Evolutionary conservation across 2,888 invertebrate genomes (phyloP).

Genomic region (Archaeoteleia sp.): DNA sequence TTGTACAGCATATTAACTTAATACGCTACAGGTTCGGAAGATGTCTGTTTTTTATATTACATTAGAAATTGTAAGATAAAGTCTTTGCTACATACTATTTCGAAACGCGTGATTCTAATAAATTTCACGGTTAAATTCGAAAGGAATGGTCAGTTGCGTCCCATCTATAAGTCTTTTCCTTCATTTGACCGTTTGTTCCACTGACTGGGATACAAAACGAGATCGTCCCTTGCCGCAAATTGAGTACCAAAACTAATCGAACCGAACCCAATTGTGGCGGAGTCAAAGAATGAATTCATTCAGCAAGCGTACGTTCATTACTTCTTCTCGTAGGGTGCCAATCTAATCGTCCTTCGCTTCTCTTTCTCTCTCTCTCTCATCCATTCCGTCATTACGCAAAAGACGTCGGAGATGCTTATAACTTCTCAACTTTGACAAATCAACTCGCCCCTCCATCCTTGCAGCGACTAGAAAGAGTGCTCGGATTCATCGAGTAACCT

Average conservation of each 20-base stretch:
- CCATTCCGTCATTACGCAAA: conserved; percentile 12
- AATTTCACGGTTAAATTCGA: neutral
- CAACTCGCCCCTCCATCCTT: conserved; percentile 55
- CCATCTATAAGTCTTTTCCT: conserved; percentile 35
- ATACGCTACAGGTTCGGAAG: neutral
- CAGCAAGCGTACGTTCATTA: conserved; percentile 13
- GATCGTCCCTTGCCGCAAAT: conserved; percentile 31
- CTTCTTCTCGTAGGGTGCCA: conserved; percentile 20
- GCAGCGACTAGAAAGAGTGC: conserved; percentile 49
- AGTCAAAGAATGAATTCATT: conserved; percentile 40
- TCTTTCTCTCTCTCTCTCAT: conserved; percentile 9
- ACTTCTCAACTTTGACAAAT: conserved; percentile 47
- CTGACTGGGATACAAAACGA: conserved; percentile 37
- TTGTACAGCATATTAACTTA: neutral
- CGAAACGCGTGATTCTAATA: too few relatives aligned
- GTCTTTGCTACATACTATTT: too few relatives aligned
- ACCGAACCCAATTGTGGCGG: conserved; percentile 35
- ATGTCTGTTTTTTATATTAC: neutral
- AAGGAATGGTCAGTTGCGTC: conserved; percentile 23
- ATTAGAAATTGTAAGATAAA: neutral
- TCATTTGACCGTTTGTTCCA: conserved; percentile 38
- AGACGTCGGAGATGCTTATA: conserved; percentile 26
- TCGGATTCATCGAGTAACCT: conserved; percentile 62
- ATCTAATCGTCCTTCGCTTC: conserved; percentile 23
- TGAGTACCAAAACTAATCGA: conserved; percentile 41